Evolutionary conservation across 2,888 invertebrate species (phyloP), one percentile per base, ranked within the genome.

Genomic region (Malachius bipustulatus): DNA sequence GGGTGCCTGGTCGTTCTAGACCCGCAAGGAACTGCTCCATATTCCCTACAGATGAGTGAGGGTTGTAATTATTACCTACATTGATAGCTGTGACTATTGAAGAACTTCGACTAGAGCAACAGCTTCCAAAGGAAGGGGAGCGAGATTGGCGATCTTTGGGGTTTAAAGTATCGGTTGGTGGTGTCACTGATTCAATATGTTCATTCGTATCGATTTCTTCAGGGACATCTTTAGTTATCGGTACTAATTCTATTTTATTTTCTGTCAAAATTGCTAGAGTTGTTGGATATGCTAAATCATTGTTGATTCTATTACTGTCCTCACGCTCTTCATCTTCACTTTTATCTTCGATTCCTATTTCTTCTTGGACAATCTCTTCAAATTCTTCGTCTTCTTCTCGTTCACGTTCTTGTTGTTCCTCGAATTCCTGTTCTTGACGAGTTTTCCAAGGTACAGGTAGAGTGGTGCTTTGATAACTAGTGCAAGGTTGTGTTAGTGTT

Each of bases 141-240:
- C 24, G 6, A 8, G 24, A 19, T n/a, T n/a, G n/a, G n/a, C n/a
- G n/a, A n/a, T n/a, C n/a, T 19, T 19, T 19, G 24, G 24, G 24
- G n/a, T 19, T 19, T 19, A n/a, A 8, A n/a, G n/a, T 19, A 8
- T n/a, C 24, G 6, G 6, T n/a, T 8, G 24, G 24, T n/a, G n/a
- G n/a, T n/a, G n/a, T n/a, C n/a, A n/a, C n/a, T n/a, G n/a, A n/a
- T n/a, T n/a, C n/a, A n/a, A n/a, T n/a, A n/a, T n/a, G n/a, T 19
- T 19, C 24, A 19, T 19, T 19, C n/a, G 6, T 19, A n/a, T 19
- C n/a, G 24, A 6, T 19, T 19, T 8, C n/a, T 19, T 19, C 24
- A 19, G n/a, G 24, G 24, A n/a, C n/a, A 19, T 19, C 24, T 19
- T 19, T 19, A n/a, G 24, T 19, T 19, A 19, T n/a, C n/a, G n/a